A percentile compares a stretch with the other conserved stretches of the same genome.
Conservation (phyloP, 2,797 vertebrate species). For the Cephalopachus bancanus region DNA sequence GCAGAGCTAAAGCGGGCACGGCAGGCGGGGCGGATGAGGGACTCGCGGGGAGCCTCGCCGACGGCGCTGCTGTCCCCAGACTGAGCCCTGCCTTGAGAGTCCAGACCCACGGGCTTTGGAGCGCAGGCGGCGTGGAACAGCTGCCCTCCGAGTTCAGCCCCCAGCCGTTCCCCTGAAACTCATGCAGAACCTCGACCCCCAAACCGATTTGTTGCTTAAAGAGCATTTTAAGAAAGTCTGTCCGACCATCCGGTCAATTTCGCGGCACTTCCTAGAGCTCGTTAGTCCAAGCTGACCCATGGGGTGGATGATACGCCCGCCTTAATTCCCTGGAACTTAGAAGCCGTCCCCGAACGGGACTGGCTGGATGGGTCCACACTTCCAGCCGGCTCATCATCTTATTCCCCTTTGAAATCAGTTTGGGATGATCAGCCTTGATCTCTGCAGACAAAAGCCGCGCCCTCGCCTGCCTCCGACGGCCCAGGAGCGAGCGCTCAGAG, state of each 20-base stretch:
- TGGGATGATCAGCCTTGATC: background rate
- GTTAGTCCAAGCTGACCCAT: background rate
- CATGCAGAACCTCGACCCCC: background rate
- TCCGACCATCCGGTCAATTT: background rate
- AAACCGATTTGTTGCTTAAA: background rate
- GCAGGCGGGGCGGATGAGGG: conserved; percentile 71
- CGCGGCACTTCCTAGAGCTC: background rate
- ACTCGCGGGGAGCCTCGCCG: conserved; percentile 44
- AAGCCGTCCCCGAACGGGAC: background rate
- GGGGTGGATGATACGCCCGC: background rate
- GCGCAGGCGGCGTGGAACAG: background rate
- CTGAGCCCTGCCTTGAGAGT: background rate
- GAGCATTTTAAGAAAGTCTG: background rate
- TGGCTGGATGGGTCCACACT: background rate
- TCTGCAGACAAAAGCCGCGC: no score
- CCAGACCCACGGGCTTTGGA: background rate
- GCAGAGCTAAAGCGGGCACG: conserved; percentile 92
- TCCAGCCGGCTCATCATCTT: background rate
- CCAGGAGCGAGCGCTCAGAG: no score
- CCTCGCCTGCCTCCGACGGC: no score
- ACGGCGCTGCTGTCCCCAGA: background rate
- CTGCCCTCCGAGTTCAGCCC: background rate
- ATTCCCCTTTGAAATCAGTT: background rate
- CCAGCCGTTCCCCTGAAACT: background rate
- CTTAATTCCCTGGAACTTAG: background rate